Percentiles rank a stretch among this genome's conserved stretches.
Conservation (phyloP, 2,888 invertebrate species). For the Orthosia gothica region DNA sequence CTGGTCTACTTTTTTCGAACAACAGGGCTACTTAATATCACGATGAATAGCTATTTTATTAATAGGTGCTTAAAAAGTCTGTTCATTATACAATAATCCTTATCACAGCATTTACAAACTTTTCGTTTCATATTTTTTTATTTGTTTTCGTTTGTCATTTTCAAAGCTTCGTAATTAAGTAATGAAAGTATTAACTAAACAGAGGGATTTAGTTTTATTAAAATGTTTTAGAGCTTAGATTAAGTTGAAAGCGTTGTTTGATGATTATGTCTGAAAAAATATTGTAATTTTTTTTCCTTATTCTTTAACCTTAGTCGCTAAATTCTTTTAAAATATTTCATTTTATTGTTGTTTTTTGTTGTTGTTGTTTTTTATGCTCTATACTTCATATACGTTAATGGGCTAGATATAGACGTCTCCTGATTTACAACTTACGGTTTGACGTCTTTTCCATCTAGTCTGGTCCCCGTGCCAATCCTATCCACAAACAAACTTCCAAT, state of each 20-base stretch:
- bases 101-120: conserved; percentile 32
- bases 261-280: not conserved
- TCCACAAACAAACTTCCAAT: not conserved
- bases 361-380: too few species aligned
- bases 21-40: conserved; percentile 23
- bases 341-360: not conserved
- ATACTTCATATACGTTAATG: not conserved
- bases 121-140: conserved; percentile 31
- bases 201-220: conserved; percentile 34
- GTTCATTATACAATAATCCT: conserved; percentile 23
- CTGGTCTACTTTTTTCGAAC: conserved; percentile 26
- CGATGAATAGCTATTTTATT: conserved; percentile 45
- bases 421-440: not conserved
- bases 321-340: not conserved
- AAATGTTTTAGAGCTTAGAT: conserved; percentile 11
- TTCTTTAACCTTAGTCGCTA: not conserved
- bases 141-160: conserved; percentile 32
- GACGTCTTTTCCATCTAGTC: not conserved
- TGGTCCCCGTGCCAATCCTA: not conserved
- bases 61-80: conserved; percentile 31
- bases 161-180: conserved; percentile 39
- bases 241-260: conserved; percentile 5
- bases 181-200: conserved; percentile 26
- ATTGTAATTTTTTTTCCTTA: not conserved
- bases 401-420: not conserved